A percentile compares a stretch with the other conserved stretches of the same genome.
These are phyloP conservation scores for Drosophila kambysellisi DNA, from an alignment of 2,888 invertebrate species.

Conservation along the genomic window DNA sequence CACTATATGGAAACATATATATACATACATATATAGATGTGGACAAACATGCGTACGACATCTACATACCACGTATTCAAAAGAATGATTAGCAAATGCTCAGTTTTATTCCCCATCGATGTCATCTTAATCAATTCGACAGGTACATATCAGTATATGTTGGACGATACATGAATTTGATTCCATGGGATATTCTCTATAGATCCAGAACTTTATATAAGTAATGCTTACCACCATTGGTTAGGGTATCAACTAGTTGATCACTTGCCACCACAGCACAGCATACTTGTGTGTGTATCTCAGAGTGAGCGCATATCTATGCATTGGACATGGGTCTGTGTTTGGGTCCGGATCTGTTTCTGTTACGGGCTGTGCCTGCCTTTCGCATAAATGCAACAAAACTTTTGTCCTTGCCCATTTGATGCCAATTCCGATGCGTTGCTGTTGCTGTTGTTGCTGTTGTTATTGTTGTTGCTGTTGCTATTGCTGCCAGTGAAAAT, in stretches of 20 bases:
- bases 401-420: slow-evolving; percentile 65
- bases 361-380: slow-evolving; percentile 36
- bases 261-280: no score
- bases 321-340: slow-evolving; percentile 39
- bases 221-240: neutral
- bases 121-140: neutral
- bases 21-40: slow-evolving; percentile 3
- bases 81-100: neutral
- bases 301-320: slow-evolving; percentile 40
- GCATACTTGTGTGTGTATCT: neutral
- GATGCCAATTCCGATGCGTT: slow-evolving; percentile 62
- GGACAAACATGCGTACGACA: neutral
- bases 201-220: neutral
- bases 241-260: slow-evolving; percentile 21
- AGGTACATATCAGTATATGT: neutral
- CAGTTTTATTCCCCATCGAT: neutral
- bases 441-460: slow-evolving; percentile 5
- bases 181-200: neutral
- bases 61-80: slow-evolving; percentile 13
- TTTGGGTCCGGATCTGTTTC: slow-evolving; percentile 47
- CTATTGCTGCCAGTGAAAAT: slow-evolving; percentile 55
- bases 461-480: slow-evolving; percentile 25
- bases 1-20: slow-evolving; percentile 37
- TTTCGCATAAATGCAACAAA: slow-evolving; percentile 61
- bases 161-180: neutral